phyloP scores from a whole-genome alignment of 2,797 vertebrate species.

The Ficedula albicollis region DNA sequence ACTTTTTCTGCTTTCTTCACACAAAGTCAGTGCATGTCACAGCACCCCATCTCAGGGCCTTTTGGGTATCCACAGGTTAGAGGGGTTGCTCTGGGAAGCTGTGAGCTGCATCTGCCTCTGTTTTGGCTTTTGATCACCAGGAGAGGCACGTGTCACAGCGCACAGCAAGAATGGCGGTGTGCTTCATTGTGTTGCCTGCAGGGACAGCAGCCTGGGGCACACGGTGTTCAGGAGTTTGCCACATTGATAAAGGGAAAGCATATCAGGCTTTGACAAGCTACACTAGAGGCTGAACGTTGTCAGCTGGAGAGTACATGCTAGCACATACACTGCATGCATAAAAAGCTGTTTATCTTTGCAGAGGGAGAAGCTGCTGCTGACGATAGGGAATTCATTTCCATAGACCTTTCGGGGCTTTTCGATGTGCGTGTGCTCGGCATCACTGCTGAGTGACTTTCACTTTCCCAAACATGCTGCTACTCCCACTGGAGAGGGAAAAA shows the following conservation, averaged over 20 bases:
- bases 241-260: slow-evolving; percentile 49
- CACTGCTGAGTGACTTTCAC: neutral
- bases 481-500: neutral
- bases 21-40: neutral
- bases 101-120: neutral
- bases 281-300: slow-evolving; percentile 46
- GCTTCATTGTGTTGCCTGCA: slow-evolving; percentile 15
- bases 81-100: neutral
- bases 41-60: neutral
- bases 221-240: slow-evolving; percentile 31
- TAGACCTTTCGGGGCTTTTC: neutral
- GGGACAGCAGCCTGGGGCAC: slow-evolving; percentile 31
- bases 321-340: slow-evolving; percentile 41
- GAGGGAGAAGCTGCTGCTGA: neutral
- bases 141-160: neutral
- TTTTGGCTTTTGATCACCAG: neutral
- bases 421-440: accelerated
- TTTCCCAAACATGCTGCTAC: neutral
- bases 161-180: neutral
- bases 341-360: slow-evolving; percentile 23
- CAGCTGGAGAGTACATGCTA: slow-evolving; percentile 43
- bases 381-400: neutral
- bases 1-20: neutral
- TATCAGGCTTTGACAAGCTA: slow-evolving; percentile 43
- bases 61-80: neutral